Evolutionary conservation across 1,140 invertebrate species (phyloP).

Genomic region (Littorina saxatilis): DNA sequence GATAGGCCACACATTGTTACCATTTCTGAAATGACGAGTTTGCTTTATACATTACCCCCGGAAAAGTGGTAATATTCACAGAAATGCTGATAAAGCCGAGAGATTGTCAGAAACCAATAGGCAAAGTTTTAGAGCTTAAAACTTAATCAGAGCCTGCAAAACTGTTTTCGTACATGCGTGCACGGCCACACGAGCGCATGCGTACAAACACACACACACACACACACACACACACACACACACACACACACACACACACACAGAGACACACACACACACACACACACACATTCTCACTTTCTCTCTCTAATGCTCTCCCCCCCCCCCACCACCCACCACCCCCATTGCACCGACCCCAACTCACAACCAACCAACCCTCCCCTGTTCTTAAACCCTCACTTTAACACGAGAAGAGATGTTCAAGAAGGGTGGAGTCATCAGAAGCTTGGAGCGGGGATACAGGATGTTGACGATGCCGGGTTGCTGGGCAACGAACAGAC

Average conservation of each 20-base stretch:
- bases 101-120: too few relatives aligned
- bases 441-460: conserved; percentile 37
- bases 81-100: too few relatives aligned
- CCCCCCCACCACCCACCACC: not conserved
- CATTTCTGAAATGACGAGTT: too few relatives aligned
- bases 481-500: conserved; percentile 71
- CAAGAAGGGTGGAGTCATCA: conserved; percentile 32
- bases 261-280: conserved; percentile 19
- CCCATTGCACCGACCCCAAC: not conserved
- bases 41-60: too few relatives aligned
- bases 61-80: too few relatives aligned
- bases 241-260: conserved; percentile 16
- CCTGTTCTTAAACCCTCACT: not conserved
- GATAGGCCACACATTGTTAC: too few relatives aligned
- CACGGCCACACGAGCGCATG: not conserved
- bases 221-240: not conserved
- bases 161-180: too few relatives aligned
- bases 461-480: conserved; percentile 61
- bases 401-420: conserved; percentile 25
- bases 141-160: too few relatives aligned
- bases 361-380: too few relatives aligned
- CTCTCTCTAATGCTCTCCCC: too few relatives aligned
- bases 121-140: too few relatives aligned
- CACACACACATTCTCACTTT: too few relatives aligned
- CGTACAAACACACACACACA: not conserved